Conservation (phyloP, 1,140 invertebrate species). For the Aleiodes sp. region DNA sequence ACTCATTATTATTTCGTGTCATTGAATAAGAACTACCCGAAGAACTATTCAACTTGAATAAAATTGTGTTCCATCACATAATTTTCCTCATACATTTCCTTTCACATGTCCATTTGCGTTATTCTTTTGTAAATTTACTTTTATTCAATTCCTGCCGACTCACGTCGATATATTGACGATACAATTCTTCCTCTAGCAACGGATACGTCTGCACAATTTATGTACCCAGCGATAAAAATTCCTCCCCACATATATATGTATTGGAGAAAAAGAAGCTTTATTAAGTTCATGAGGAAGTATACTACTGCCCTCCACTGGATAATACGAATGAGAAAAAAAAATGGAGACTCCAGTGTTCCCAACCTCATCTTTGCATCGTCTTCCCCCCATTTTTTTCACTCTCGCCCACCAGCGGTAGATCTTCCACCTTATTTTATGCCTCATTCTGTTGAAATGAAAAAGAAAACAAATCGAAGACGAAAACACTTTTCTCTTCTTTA, state of each 20-base stretch:
- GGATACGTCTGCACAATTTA: not conserved
- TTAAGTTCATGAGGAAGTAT: not conserved
- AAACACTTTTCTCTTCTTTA: constrained; percentile 12
- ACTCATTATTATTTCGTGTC: too few relatives aligned
- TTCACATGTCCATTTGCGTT: too few relatives aligned
- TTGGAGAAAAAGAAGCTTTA: not conserved
- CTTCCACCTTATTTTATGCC: not conserved
- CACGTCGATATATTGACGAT: not conserved
- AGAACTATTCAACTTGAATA: too few relatives aligned
- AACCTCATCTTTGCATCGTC: not conserved
- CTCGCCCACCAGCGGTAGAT: not conserved
- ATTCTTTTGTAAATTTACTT: not conserved
- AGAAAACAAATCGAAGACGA: not conserved
- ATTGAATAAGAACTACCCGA: too few relatives aligned
- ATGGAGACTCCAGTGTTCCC: not conserved
- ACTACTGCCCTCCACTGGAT: too few relatives aligned
- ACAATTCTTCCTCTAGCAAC: too few relatives aligned
- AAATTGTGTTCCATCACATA: too few relatives aligned
- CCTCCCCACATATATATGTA: not conserved
- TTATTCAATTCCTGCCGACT: not conserved
- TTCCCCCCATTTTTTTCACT: not conserved
- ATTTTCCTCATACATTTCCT: not conserved
- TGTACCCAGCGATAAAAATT: constrained; percentile 4
- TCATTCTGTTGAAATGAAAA: too few relatives aligned
- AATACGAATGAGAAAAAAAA: not conserved